Conservation (phyloP, 2,797 vertebrate species). For the Yasuhikotakia modesta region DNA sequence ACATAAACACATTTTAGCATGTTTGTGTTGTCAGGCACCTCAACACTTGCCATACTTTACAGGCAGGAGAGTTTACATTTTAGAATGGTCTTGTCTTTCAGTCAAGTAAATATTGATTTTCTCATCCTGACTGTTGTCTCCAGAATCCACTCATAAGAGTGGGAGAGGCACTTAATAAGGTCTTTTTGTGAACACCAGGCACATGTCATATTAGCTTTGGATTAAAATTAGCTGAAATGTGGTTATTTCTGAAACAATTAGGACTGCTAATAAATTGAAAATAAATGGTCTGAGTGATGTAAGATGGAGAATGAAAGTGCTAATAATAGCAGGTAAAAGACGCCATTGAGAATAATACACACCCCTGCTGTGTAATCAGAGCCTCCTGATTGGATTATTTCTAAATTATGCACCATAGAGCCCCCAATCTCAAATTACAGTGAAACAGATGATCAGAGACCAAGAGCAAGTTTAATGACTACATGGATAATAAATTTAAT, state of each 20-base stretch:
- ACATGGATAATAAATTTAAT: neutral
- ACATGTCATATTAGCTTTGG: neutral
- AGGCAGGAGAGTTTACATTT: neutral
- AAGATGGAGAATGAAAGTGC: neutral
- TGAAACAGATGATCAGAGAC: slow-evolving; percentile 14
- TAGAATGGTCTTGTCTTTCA: neutral
- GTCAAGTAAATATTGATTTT: slow-evolving; percentile 27
- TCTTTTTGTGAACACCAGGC: neutral
- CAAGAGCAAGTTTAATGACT: neutral
- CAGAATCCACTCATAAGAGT: slow-evolving; percentile 13
- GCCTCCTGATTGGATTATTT: slow-evolving; percentile 15
- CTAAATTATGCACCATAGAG: slow-evolving; percentile 30
- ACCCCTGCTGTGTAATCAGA: slow-evolving; percentile 4
- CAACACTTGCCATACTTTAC: neutral
- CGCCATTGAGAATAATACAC: neutral
- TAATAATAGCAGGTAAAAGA: neutral
- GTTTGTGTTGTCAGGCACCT: neutral
- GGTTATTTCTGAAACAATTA: neutral
- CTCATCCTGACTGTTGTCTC: slow-evolving; percentile 6
- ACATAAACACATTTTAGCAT: neutral
- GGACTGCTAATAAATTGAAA: neutral
- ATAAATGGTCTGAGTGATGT: neutral
- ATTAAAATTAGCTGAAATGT: neutral
- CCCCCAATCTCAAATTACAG: neutral
- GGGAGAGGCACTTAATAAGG: neutral